Evolutionary conservation across 64 coral and sea anemone genomes (phyloP), one percentile per base, ranked within the genome.

Genomic region (Trachythela sp.): DNA sequence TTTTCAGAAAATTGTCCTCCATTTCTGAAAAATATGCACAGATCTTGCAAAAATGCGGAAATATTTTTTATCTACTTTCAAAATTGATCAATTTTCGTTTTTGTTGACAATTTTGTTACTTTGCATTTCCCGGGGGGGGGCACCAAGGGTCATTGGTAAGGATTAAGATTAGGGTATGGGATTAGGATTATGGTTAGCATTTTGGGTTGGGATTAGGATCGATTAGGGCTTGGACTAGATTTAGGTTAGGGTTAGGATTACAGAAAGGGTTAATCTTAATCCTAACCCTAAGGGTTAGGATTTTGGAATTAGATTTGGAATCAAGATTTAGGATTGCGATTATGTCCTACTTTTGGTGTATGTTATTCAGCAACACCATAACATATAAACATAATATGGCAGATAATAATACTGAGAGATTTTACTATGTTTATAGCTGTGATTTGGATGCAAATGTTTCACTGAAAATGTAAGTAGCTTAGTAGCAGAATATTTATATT

Each of bases 401-500:
- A 26, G 56, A n/a, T 1, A 26, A 64, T 64, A 84, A 70, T 84
- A 59, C 90, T 17, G 92, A 94, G 17, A 90, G 67, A 77, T 94
- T 94, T 52, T 87, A 84, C 40, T 94, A 94, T 70, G 88, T 94
- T 83, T 94, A 94, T 84, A 94, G 92, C 48, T 87, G 83, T 90
- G 92, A 94, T 85, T 40, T 94, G 32, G 92, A 90, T 84, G 77
- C 88, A 49, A 94, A 90, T 84, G 88, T 94, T 31, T 88, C 90
- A 54, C 71, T 94, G 6, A 94, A 94, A 84, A 90, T 94, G 92
- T 94, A 87, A 90, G 92, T 94, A 36, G 8, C 14, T 94, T 83
- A 90, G 92, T 94, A 36, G 8, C 14, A 83, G 3, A 89, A 49
- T 2, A 13, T 8, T 33, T 48, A 83, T 83, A 68, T 36, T 34